Percentiles rank a stretch among this genome's conserved stretches.
phyloP scores from a whole-genome alignment of 2,888 invertebrate genomes.

The Cistogaster globosa region DNA sequence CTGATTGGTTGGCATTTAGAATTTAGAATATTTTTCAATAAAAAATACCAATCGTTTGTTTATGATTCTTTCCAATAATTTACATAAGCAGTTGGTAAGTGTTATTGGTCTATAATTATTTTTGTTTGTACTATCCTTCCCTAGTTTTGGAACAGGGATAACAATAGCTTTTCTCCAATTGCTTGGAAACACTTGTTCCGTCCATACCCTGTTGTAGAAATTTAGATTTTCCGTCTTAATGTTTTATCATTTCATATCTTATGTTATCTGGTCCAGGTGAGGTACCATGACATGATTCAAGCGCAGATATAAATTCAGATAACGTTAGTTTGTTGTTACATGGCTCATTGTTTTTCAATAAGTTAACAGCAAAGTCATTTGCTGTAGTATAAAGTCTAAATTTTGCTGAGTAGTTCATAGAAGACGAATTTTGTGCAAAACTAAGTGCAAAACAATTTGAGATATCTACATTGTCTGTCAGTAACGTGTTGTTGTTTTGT shows the following conservation, averaged over 20 bases:
- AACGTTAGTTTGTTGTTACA: conserved; percentile 23
- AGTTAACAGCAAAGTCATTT: not conserved
- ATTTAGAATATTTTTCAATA: not conserved
- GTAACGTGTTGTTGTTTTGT: not conserved
- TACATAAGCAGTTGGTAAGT: too few relatives aligned
- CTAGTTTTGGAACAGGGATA: too few relatives aligned
- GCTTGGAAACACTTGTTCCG: too few relatives aligned
- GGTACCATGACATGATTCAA: conserved; percentile 7
- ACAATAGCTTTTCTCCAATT: too few relatives aligned
- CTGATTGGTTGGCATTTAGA: not conserved
- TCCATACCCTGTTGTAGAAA: too few relatives aligned
- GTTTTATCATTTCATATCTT: conserved; percentile 45
- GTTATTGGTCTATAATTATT: too few relatives aligned
- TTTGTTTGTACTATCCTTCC: too few relatives aligned
- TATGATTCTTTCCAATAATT: not conserved
- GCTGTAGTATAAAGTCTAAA: conserved; percentile 9
- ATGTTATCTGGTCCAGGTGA: conserved; percentile 47
- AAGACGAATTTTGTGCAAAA: conserved; percentile 47
- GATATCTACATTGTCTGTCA: conserved; percentile 3
- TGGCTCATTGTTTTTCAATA: conserved; percentile 5
- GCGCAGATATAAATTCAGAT: conserved; percentile 35
- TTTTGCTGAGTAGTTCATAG: conserved; percentile 5
- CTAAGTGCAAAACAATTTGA: not conserved
- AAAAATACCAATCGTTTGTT: not conserved
- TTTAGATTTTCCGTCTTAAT: conserved; percentile 19